Evolutionary conservation across 2,113 vertebrate species (phyloP).

Genomic region (Acanthochromis polyacanthus): DNA sequence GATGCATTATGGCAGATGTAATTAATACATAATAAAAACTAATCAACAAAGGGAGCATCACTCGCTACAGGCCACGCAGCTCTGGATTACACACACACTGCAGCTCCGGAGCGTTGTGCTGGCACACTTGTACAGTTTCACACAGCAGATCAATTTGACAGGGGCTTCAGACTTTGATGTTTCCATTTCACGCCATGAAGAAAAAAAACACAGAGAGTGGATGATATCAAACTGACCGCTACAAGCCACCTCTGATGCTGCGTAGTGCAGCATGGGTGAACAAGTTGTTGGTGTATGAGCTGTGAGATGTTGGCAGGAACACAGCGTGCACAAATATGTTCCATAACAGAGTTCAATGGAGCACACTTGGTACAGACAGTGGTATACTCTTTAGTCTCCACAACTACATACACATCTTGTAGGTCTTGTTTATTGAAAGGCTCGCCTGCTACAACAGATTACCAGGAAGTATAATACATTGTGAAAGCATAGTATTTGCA

Average conservation of each 20-base stretch:
- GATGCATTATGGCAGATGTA: not conserved
- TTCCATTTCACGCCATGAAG: slow-evolving; percentile 51
- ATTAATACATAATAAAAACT: slow-evolving; percentile 5
- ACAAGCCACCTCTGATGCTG: slow-evolving; percentile 22
- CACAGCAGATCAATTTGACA: slow-evolving; percentile 49
- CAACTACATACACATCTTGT: too few species aligned
- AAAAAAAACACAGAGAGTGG: slow-evolving; percentile 40
- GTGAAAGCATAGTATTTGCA: too few species aligned
- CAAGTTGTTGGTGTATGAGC: slow-evolving; percentile 24
- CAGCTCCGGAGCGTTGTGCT: not conserved
- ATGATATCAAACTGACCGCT: slow-evolving; percentile 42
- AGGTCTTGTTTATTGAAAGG: too few species aligned
- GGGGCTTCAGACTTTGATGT: slow-evolving; percentile 50
- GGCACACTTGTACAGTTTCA: slow-evolving; percentile 21
- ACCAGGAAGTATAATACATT: not conserved
- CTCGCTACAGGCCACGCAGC: not conserved
- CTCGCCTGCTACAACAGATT: too few species aligned
- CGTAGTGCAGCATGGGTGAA: slow-evolving; percentile 11
- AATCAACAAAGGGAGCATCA: slow-evolving; percentile 17
- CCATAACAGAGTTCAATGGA: not conserved
- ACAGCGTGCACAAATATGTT: not conserved
- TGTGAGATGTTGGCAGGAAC: not conserved
- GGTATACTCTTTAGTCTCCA: too few species aligned
- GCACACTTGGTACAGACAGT: not conserved
- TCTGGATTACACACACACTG: slow-evolving; percentile 15